Evolutionary conservation across 2,797 vertebrate genomes (phyloP), one percentile per base, ranked within the genome.

Genomic region (Sebastes jordani): DNA sequence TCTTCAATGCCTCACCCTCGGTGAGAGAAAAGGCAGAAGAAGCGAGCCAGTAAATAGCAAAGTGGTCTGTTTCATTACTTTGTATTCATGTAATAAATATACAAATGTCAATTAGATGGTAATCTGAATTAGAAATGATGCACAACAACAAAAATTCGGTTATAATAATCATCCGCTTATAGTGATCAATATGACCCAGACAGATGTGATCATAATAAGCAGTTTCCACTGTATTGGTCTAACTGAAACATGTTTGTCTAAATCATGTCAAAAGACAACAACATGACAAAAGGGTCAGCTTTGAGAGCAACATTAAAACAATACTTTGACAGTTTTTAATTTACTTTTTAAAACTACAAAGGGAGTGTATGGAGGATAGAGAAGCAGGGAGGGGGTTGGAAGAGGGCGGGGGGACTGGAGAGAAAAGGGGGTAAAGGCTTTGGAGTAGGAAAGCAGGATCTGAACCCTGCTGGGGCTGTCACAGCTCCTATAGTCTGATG

Each of bases 401-500:
- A 54, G 10, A 54, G 29, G n/a, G 60, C 2, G 4, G 22, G 46
- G 30, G 11, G 10, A 11, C 9, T 20, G 23, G 52, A 30, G 59
- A 69, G 36, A 29, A 20, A 32, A 65, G 27, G 58, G 9, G 30
- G 13, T 63, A 55, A 82, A 71, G 73, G 67, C 65, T 77, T 73
- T 79, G 71, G 78, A 77, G 79, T 16, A 52, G 67, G 66, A 79
- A 25, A 49, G 75, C 69, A 82, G 75, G 84, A 85, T 81, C 71
- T 76, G 82, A 88, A 70, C 83, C 52, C 86, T 64, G 81, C 58
- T 83, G 90, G 91, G 87, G 84, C 88, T 78, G 86, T 89, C 89
- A 86, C 20, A 64, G 80, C 82, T 77, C 63, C 67, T 75, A 14
- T 2, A 73, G 81, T 80, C 74, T 30, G 73, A 23, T 66, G 80